Evolutionary conservation across 2,888 invertebrate genomes (phyloP).

Genomic region (Cremastinae sp.): DNA sequence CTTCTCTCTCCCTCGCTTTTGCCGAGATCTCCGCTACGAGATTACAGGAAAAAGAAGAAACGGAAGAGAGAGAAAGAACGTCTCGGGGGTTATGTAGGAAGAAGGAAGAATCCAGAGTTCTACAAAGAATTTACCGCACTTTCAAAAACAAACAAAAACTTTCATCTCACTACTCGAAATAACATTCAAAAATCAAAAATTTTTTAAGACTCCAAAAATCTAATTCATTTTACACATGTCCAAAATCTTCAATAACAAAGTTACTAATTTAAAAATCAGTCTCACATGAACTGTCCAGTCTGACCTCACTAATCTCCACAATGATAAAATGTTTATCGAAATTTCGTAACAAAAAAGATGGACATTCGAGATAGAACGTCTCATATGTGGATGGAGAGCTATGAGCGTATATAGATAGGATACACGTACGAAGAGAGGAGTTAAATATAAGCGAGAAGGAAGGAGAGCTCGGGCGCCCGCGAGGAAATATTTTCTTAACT

Average conservation of each 20-base stretch:
- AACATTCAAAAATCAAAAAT: not conserved
- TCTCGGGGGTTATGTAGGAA: conserved; percentile 36
- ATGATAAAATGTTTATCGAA: not conserved
- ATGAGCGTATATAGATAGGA: not conserved
- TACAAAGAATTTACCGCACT: conserved; percentile 17
- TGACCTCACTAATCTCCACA: too few species aligned
- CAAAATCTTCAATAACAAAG: too few species aligned
- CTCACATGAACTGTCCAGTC: too few species aligned
- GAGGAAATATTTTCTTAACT: conserved; percentile 60
- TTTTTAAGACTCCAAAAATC: not conserved
- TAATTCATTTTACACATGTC: too few species aligned
- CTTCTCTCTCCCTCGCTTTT: conserved; percentile 8
- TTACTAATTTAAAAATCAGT: too few species aligned
- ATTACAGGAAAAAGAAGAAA: conserved; percentile 52
- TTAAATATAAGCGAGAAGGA: conserved; percentile 26
- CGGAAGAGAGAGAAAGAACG: conserved; percentile 50
- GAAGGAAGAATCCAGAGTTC: conserved; percentile 31
- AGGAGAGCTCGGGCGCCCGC: conserved; percentile 52
- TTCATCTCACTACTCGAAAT: not conserved
- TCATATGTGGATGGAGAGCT: conserved; percentile 8
- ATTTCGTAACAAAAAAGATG: not conserved
- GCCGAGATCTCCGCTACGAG: conserved; percentile 52
- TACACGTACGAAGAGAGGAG: conserved; percentile 17
- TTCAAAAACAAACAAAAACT: conserved; percentile 1
- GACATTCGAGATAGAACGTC: conserved; percentile 2